Base-by-base conservation (phyloP, 2,797 vertebrate genomes). In the Ispidina picta region DNA sequence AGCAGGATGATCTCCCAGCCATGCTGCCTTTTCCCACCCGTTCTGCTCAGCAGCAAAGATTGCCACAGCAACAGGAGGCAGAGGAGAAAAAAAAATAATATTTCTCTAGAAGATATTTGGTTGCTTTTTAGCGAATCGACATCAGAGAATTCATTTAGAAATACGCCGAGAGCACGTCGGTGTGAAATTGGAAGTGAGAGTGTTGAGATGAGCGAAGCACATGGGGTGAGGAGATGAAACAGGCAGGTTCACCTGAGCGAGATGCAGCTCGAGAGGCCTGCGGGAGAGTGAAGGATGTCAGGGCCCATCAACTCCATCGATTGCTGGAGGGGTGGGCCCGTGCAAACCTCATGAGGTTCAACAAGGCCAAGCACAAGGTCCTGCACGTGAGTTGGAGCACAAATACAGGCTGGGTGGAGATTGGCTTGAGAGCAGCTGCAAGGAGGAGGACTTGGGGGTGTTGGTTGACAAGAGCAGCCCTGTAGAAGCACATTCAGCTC, bases 111-210 rank as follows among this genome's bases (percentile, higher is more conserved):
- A 66, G 2, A 2, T 35, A 86, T 54, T 18, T 62, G 52, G 79
- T 28, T 81, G 90, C 82, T 89, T 86, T 94, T 83, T 91, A 86
- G 92, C 48, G 88, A 80, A 83, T 86, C 89, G 94, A 95, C 88
- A 94, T 14, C 33, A 19, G 11, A 37, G 14, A 85, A 80, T 78
- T 94, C 18, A 29, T 93, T 96, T 88, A 78, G 46, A 46, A 87
- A 88, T 68, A 93, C 17, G 22, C 82, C 93, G 78, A 39, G 93
- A 92, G 93, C 94, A 63, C 41, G 72, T 81, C 25, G 15, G 94
- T 95, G 96, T 97, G 96, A 97, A 97, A 97, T 78, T 97, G 96
- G 94, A 96, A 97, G 76, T 0, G 46, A 5, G 5, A 43, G 54
- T 1, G 62, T 39, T 39, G 37, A 39, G 37, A 39, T 39, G 3